Evolutionary conservation across 2,888 invertebrate genomes (phyloP).

Genomic region (Rapana venosa): DNA sequence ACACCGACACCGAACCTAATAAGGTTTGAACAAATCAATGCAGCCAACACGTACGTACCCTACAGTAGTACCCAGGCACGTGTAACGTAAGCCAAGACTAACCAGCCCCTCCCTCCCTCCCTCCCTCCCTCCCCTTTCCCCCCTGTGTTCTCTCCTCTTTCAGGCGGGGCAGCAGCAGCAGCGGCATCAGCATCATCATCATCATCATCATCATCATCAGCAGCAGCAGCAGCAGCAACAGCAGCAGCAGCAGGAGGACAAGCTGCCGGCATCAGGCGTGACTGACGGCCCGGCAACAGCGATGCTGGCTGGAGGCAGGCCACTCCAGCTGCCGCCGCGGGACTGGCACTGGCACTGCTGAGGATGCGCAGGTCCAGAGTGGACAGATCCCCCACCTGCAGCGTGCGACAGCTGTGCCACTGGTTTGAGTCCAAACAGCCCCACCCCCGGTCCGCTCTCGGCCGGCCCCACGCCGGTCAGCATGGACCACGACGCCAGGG

Average conservation of each 20-base stretch:
- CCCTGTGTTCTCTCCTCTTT: too few relatives aligned
- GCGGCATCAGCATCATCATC: background rate
- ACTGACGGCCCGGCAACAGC: background rate
- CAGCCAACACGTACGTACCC: too few relatives aligned
- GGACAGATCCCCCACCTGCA: background rate
- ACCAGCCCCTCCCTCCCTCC: too few relatives aligned
- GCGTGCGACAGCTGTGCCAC: slow-evolving; percentile 16
- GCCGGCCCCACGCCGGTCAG: background rate
- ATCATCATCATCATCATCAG: background rate
- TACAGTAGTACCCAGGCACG: too few relatives aligned
- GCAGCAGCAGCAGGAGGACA: background rate
- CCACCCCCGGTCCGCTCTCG: background rate
- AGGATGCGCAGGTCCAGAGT: background rate
- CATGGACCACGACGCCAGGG: background rate
- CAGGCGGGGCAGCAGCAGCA: background rate
- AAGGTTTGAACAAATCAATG: too few relatives aligned
- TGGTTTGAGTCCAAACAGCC: background rate
- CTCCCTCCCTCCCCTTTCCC: too few relatives aligned
- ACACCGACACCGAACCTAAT: background rate
- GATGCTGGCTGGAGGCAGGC: background rate
- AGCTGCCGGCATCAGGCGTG: background rate
- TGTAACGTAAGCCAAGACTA: too few relatives aligned
- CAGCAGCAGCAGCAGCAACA: background rate
- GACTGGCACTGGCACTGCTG: background rate
- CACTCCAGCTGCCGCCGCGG: background rate